Percentiles rank a stretch among this genome's conserved stretches.
These are phyloP conservation scores for Nymphicus hollandicus DNA, from an alignment of 2,113 vertebrate species.

Conservation along the genomic window DNA sequence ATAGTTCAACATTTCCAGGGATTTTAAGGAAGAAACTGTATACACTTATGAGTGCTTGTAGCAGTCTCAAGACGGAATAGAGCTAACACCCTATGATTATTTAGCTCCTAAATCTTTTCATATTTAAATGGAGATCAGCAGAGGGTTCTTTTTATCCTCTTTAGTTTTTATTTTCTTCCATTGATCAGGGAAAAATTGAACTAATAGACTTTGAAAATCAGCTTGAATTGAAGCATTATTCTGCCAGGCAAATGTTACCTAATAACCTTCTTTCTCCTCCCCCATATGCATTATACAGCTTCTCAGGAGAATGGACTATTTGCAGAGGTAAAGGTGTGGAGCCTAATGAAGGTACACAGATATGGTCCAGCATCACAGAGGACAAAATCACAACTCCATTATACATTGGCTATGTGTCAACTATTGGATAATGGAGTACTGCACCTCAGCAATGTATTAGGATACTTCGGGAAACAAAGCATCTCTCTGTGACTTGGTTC, in stretches of 20 bases:
- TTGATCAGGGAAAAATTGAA: background rate
- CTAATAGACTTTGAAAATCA: background rate
- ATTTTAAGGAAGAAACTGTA: constrained; percentile 17
- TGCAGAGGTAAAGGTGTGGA: background rate
- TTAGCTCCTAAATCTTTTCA: background rate
- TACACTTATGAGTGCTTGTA: background rate
- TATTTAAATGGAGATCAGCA: constrained; percentile 1
- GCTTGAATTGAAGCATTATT: background rate
- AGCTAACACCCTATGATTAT: background rate
- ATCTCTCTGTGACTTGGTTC: background rate
- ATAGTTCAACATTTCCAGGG: constrained; percentile 20
- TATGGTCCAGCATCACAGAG: background rate
- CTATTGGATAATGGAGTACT: background rate
- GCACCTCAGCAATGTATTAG: background rate
- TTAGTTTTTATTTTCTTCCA: background rate
- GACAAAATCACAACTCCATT: background rate
- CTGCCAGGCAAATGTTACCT: background rate
- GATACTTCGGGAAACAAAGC: background rate
- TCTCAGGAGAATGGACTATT: background rate
- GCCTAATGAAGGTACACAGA: background rate
- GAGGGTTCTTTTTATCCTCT: background rate
- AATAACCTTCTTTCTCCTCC: background rate
- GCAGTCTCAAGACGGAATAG: background rate
- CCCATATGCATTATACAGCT: background rate
- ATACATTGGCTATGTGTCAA: background rate